Evolutionary conservation across 2,888 invertebrate species (phyloP), one percentile per base, ranked within the genome.

Genomic region (Dione vanillae): DNA sequence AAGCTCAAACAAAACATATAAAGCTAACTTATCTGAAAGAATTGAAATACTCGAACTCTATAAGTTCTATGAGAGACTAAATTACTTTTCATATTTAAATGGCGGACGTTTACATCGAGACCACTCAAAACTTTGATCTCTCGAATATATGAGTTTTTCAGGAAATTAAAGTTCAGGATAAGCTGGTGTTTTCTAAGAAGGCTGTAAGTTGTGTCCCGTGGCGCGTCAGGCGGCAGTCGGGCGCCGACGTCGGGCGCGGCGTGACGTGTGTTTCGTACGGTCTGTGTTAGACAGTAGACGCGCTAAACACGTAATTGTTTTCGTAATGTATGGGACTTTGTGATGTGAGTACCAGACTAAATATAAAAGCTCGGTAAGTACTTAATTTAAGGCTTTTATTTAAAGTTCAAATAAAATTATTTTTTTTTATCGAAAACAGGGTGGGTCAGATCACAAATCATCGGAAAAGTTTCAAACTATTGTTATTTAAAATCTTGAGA

Each of bases 181-280:
- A 6, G 11, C 14, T 49, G 64, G 67, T 61, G 45, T 45, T 40
- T 40, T 65, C 14, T 37, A n/a, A 47, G 72, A 65, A 66, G 64
- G 64, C 65, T 64, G 49, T 67, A 62, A 52, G 67, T 41, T 65
- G 65, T 54, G 64, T 59, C 49, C 67, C 65, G 69, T 62, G 66
- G 65, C 65, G 65, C 65, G 65, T 64, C 66, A 75, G 64, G 61
- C 76, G 76, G 61, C 76, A 76, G 76, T 76, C 67, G 64, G 76
- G 75, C 76, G 76, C 76, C 76, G 73, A 65, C 47, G 41, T 47
- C 67, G 49, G 73, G 66, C 65, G 70, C 19, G 49, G 49, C 10
- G 43, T 16, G 59, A 56, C 64, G 65, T 49, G 67, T 49, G 58
- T 7, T 43, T 51, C 54, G 19, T n/a, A 35, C 27, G 58, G 40